phyloP scores from a whole-genome alignment of 2,113 vertebrate genomes.

The Protomyctophum bolini region DNA sequence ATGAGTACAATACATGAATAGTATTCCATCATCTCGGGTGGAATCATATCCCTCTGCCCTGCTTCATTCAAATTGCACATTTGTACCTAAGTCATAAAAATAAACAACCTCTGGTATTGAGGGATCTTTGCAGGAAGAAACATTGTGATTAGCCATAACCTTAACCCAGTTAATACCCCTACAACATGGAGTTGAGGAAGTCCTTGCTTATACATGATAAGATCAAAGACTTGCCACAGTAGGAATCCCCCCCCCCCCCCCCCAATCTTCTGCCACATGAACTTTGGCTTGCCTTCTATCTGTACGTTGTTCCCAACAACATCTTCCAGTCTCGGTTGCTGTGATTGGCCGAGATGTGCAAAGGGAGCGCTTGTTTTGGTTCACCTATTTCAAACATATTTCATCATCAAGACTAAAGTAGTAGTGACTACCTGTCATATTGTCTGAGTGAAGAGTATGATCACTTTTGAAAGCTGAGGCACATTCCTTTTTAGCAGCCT shows the following conservation, averaged over 20 bases:
- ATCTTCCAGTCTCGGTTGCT: too few species aligned
- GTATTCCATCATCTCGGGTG: neutral
- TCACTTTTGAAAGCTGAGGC: slow-evolving; percentile 3
- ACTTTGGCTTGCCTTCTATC: neutral
- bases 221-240: neutral
- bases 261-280: neutral
- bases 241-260: neutral
- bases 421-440: neutral
- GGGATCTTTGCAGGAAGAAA: too few species aligned
- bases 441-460: neutral
- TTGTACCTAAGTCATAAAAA: neutral
- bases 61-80: neutral
- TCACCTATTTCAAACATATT: too few species aligned
- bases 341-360: too few species aligned
- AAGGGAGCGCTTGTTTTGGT: too few species aligned
- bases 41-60: neutral
- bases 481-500: neutral
- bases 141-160: neutral
- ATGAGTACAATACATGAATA: slow-evolving; percentile 17
- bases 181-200: neutral
- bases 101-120: neutral
- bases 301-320: too few species aligned
- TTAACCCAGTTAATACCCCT: neutral
- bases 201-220: neutral
- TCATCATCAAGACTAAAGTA: neutral